Conservation (phyloP, 2,888 invertebrate species). For the Colletes collaris region DNA sequence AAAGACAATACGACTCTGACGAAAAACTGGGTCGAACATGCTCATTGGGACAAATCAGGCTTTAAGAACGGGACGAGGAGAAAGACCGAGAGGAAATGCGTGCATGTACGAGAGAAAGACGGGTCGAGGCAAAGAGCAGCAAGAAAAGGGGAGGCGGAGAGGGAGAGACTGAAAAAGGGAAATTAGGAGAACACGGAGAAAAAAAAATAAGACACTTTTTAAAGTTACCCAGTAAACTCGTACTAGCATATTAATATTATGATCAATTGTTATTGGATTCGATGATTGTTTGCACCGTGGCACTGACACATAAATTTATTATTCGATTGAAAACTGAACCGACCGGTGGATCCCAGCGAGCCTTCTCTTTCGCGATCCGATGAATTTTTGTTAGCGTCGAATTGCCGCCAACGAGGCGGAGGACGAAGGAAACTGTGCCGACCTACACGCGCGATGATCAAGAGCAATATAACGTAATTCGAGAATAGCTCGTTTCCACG, state of each 20-base stretch:
- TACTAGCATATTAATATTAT: conserved; percentile 75
- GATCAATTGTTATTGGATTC: conserved; percentile 81
- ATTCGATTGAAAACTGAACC: conserved; percentile 54
- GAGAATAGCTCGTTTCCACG: conserved; percentile 54
- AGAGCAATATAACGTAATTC: conserved; percentile 40
- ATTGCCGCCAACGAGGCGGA: not conserved
- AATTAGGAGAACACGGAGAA: conserved; percentile 38
- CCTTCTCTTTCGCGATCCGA: not conserved
- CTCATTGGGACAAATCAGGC: conserved; percentile 74
- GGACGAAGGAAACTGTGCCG: conserved; percentile 32
- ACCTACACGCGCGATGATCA: conserved; percentile 31
- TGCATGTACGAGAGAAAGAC: conserved; percentile 58
- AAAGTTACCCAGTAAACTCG: conserved; percentile 72
- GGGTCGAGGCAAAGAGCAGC: conserved; percentile 41
- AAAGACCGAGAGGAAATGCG: conserved; percentile 50
- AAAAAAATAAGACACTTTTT: conserved; percentile 64
- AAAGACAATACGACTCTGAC: conserved; percentile 63
- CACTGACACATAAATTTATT: conserved; percentile 80
- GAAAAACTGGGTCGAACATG: conserved; percentile 75
- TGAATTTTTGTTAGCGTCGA: too few species aligned
- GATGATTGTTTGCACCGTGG: conserved; percentile 83
- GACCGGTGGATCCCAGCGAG: conserved; percentile 13
- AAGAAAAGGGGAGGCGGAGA: conserved; percentile 34
- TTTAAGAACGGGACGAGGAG: conserved; percentile 38
- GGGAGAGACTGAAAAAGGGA: conserved; percentile 34